Base-by-base conservation (phyloP, 2,888 invertebrate genomes). In the Andrena camellia region DNA sequence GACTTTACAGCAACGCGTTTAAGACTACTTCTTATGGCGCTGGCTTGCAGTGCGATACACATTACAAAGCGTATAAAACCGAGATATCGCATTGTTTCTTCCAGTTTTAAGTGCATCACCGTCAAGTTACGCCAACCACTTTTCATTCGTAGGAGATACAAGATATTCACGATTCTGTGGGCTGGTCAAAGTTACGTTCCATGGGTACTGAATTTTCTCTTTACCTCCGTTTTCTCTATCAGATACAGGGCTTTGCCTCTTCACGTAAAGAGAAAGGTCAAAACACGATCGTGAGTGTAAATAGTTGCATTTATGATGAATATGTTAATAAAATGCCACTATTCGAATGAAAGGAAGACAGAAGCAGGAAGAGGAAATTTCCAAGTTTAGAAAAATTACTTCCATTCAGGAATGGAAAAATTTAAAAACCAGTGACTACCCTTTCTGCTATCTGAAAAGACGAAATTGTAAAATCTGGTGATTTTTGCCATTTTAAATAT, bases 1-100 rank as follows among this genome's bases (percentile, higher is more conserved):
- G 66, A 77, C 48, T 80, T 80, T 71, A 60, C 70, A 67, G 31
- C 64, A 42, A 75, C 68, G 64, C 23, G 68, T 35, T 78, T 60
- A 33, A 70, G 48, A n/a, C 26, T 13, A 31, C 54, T 64, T n/a
- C 52, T 69, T 48, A 42, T 7, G 63, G 20, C 20, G 60, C 7
- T 33, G 48, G 48, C 35, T 67, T 57, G 57, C 57, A 68, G 69
- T 63, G 57, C 63, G 74, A 75, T 68, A 26, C 54, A 63, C 63
- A 7, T 17, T 23, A 31, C 52, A 29, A 62, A 60, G 26, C 52
- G 31, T 20, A 29, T 48, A 63, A 74, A 57, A 63, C 48, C 31
- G 10, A 10, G 50, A 10, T 66, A 77, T 60, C 48, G 64, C 50
- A 77, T 77, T 77, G 59, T 77, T 66, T 59, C 50, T 66, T 10